Percentiles rank a stretch among this genome's conserved stretches.
These are phyloP conservation scores for Netelia fuscicornis DNA, from an alignment of 2,888 invertebrate genomes.

Conservation along the genomic window DNA sequence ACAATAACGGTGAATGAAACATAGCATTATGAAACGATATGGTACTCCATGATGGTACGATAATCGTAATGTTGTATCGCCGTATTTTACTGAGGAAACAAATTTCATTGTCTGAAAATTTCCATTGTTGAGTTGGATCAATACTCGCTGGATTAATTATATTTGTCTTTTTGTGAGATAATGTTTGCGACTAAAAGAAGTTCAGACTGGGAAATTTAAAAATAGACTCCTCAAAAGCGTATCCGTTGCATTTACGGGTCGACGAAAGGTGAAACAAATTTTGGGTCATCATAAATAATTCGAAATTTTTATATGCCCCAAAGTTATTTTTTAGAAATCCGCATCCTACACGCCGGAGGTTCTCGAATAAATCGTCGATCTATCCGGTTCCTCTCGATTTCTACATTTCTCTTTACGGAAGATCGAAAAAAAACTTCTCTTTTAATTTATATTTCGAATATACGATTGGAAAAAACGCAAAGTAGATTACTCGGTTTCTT, in stretches of 20 bases:
- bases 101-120: not conserved
- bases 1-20: slow-evolving; percentile 78
- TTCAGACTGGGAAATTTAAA: too few relatives aligned
- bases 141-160: not conserved
- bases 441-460: not conserved
- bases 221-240: too few relatives aligned
- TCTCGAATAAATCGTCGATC: not conserved
- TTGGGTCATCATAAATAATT: too few relatives aligned
- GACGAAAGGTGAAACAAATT: too few relatives aligned
- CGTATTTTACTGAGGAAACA: not conserved
- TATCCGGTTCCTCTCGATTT: slow-evolving; percentile 11
- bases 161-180: not conserved
- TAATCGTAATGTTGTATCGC: not conserved
- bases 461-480: not conserved
- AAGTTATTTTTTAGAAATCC: not conserved
- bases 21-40: slow-evolving; percentile 62
- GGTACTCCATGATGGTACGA: slow-evolving; percentile 1
- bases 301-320: not conserved
- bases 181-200: not conserved
- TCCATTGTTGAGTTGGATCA: not conserved
- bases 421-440: not conserved
- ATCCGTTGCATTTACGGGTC: too few relatives aligned
- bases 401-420: slow-evolving; percentile 26
- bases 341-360: not conserved
- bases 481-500: not conserved